Conservation (phyloP, 2,888 invertebrate genomes). For the Eustalomyia histrio region DNA sequence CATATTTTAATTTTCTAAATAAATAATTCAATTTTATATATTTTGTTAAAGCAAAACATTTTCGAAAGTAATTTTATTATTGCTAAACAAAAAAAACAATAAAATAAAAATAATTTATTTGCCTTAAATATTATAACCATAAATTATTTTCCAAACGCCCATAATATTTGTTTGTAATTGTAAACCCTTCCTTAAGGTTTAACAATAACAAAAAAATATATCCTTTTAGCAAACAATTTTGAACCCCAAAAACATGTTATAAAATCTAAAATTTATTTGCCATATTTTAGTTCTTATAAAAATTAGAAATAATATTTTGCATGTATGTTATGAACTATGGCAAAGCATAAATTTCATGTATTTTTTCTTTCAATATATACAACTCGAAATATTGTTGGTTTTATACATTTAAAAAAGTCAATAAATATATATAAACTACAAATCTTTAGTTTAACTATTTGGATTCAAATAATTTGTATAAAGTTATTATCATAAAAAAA, state of each 20-base stretch:
- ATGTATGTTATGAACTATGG: too few relatives aligned
- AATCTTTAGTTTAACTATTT: too few relatives aligned
- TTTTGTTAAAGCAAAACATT: not conserved
- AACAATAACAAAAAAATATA: not conserved
- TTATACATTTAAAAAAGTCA: too few relatives aligned
- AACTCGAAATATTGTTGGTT: too few relatives aligned
- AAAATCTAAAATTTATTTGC: constrained; percentile 3
- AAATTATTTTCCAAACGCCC: not conserved
- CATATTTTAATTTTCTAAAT: constrained; percentile 27
- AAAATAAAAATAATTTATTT: constrained; percentile 10
- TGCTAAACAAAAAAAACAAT: not conserved
- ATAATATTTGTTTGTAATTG: not conserved
- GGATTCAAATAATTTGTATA: too few relatives aligned
- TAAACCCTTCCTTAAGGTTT: not conserved
- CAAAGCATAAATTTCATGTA: too few relatives aligned
- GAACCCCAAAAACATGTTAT: not conserved
- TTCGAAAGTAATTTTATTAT: constrained; percentile 5
- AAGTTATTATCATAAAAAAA: too few relatives aligned
- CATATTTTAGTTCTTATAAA: too few relatives aligned
- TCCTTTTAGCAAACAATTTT: not conserved
- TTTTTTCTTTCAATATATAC: too few relatives aligned
- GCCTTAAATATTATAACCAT: not conserved
- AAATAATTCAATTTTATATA: constrained; percentile 43
- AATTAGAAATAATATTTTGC: too few relatives aligned
- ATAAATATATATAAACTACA: too few relatives aligned